Base-by-base conservation (phyloP, 2,797 vertebrate species). In the Iguana delicatissima region DNA sequence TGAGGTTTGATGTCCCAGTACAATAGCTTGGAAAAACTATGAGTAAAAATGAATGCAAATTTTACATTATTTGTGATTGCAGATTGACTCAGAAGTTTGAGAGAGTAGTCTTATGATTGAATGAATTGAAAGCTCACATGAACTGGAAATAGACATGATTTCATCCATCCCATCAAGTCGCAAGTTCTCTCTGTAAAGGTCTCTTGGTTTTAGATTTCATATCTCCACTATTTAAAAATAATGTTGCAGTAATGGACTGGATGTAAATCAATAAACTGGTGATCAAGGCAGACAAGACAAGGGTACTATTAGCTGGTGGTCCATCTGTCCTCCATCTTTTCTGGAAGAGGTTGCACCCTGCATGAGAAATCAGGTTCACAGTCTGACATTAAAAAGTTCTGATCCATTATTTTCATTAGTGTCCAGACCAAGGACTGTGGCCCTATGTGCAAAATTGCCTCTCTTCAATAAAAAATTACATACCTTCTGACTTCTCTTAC, bases 1-100 rank as follows among this genome's bases (percentile, higher is more conserved):
- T 35, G 62, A 94, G 91, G 93, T 82, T 89, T 89, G 38, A 64
- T 46, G 85, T 67, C 16, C 35, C 35, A 93, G 88, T 69, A 29
- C 26, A 69, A 52, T 52, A 52, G 52, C 8, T 12, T 52, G 6
- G 8, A 80, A 88, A 55, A 80, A n/a, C 4, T 69, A 69, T 52
- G 46, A 80, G 52, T n/a, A 18, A 62, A 46, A 88, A 88, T 69
- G 80, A 55, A 69, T 88, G 77, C n/a, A 80, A 26, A 46, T 55
- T 64, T 32, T 29, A 88, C 55, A 80, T 80, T 52, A 57, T 57
- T 57, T 57, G 3, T 57, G 14, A 57, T 57, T 57, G 13, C 57
- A 57, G 57, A 3, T 57, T 18, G 57, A 57, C 57, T 57, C 14
- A 16, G 1, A 57, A 57, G 14, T 57, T 16, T 57, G 13, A 18